Percentiles rank a stretch among this genome's conserved stretches.
Conservation (phyloP, 2,113 vertebrate species). For the Ursus arctos region DNA sequence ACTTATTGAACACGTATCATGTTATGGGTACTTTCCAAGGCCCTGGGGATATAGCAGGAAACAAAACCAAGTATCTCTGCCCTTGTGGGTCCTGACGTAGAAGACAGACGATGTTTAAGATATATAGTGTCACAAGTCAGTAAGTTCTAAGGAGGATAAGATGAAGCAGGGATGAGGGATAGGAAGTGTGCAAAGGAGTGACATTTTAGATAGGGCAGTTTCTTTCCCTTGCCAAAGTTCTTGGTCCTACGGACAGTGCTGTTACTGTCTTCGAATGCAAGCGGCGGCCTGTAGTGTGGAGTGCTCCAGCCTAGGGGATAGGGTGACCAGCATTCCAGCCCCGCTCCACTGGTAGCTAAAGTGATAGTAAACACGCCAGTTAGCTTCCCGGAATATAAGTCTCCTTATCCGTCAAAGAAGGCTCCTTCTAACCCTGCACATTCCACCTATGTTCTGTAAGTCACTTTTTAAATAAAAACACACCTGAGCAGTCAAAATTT, state of each 20-base stretch:
- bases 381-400: background rate
- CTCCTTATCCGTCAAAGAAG: background rate
- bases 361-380: background rate
- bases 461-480: background rate
- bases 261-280: background rate
- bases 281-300: accelerated
- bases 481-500: background rate
- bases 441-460: background rate
- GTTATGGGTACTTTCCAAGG: background rate
- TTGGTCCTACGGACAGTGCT: background rate
- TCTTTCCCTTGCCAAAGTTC: background rate
- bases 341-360: background rate
- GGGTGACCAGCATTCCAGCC: background rate
- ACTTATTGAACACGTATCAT: background rate
- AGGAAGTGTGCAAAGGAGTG: background rate
- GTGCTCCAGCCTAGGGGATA: accelerated
- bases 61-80: background rate
- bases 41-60: background rate
- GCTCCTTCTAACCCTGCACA: background rate
- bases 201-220: background rate
- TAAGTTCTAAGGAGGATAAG: constrained; percentile 16
- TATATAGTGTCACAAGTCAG: background rate
- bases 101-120: background rate
- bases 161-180: background rate
- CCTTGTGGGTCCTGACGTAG: background rate